Percentiles rank a stretch among this genome's conserved stretches.
phyloP scores from a whole-genome alignment of 1,140 invertebrate genomes.

The Magallana ariakensis region DNA sequence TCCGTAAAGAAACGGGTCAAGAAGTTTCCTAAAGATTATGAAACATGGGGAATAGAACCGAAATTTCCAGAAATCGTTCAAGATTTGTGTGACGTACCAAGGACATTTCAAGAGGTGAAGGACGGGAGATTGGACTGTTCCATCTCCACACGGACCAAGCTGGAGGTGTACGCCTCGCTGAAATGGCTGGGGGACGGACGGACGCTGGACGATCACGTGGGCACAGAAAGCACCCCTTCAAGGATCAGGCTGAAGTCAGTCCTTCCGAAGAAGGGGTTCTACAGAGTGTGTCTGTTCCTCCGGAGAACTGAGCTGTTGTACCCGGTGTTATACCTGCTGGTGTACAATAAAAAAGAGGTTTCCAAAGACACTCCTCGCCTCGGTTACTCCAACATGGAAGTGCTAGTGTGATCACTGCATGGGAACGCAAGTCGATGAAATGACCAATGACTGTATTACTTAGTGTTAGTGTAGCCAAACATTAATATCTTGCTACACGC shows the following conservation, averaged over 20 bases:
- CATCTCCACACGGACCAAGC: neutral
- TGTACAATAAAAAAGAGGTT: neutral
- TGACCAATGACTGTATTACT: neutral
- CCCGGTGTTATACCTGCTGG: neutral
- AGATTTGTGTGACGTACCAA: neutral
- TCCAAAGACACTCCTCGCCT: neutral
- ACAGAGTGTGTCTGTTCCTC: neutral
- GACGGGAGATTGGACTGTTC: neutral
- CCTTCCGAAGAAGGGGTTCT: conserved; percentile 10
- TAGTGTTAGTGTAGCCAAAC: neutral
- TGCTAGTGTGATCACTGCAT: neutral
- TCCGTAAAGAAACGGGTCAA: neutral
- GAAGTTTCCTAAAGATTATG: conserved; percentile 1
- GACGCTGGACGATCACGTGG: neutral
- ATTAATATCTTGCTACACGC: no score
- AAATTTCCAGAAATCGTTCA: neutral
- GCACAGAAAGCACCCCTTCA: neutral
- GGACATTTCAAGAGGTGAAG: neutral
- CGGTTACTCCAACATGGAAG: neutral
- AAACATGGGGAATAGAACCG: neutral
- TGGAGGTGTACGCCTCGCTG: neutral
- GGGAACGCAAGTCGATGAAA: neutral
- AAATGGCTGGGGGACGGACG: neutral
- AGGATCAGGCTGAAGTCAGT: neutral
- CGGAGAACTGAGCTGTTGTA: neutral